Evolutionary conservation across 92 coral and sea anemone genomes (phyloP), one percentile per base, ranked within the genome.

Genomic region (Zoanthus gigantus): DNA sequence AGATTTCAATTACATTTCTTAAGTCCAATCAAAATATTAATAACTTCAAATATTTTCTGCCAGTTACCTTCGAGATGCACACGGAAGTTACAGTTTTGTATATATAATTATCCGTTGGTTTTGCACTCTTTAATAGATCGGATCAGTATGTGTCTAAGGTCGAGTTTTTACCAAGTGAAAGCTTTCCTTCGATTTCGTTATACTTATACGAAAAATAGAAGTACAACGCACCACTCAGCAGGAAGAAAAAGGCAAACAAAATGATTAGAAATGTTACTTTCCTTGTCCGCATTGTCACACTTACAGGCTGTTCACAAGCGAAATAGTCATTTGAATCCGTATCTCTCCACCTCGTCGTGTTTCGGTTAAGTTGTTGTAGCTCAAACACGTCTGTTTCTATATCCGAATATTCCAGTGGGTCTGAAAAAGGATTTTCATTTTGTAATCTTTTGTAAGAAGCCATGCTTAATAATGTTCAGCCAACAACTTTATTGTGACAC

Each of bases 241-340:
- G 45, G 75, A 16, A 81, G 13, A 81, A 44, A 63, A 81, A 81
- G 11, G 15, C 34, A 16, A 81, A 18, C 9, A 81, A 4, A 18
- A 81, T 32, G 44, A 81, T 42, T n/a, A 46, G 46, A 15, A 81
- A 66, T 1, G 85, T 81, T 47, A 81, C 66, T 66, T 47, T 81
- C 45, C 85, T 66, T 44, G 75, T 81, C 63, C 85, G 52, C 45
- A 81, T 81, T 11, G 85, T 81, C 37, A 81, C 85, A 46, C 85
- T 66, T 13, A 65, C 74, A 7, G 75, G 53, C 11, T 66, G 85
- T 46, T 81, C 85, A 46, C 37, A 81, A 28, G 48, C 28, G 44
- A 65, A 81, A 45, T 53, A 23, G 44, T 66, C 85, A 15, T 17
- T 45, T 16, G 85, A 45, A 46, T 66, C 28, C 42, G 42, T 37